Base-by-base conservation (phyloP, 2,888 invertebrate genomes). In the Cantharis rustica region DNA sequence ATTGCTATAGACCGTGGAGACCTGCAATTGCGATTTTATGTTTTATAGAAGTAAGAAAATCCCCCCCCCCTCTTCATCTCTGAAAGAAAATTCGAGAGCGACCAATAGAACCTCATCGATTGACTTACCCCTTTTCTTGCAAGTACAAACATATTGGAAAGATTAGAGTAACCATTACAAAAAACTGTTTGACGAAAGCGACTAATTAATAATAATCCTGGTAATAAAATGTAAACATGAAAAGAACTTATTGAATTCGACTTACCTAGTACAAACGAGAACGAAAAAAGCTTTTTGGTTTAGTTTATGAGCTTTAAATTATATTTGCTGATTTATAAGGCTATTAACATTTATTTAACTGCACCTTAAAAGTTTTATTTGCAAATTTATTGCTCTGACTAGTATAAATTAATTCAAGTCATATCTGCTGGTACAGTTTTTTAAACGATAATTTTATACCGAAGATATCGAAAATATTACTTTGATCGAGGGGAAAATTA, bases 281-380 rank as follows among this genome's bases (percentile, higher is more conserved):
- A 66, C 64, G 64, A 66, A 66, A 66, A 66, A 66, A 66, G 64
- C 64, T 66, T 66, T 66, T 66, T 66, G 64, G 23, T 66, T 66
- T 66, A 17, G 64, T 66, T 66, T 66, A 66, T 23, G 64, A 66
- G 64, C 64, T 66, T 66, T 66, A 66, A 66, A 66, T 66, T 66
- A 66, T 66, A 66, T 66, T 66, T 66, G 17, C 23, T 66, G 64
- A 66, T 66, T 66, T 66, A 66, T 66, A 66, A 17, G 17, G 23
- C 23, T 23, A 66, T 66, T 66, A 66, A 66, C 64, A 23, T 66
- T 66, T 66, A 66, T 66, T 66, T 66, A 66, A 66, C 64, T 66
- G 64, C 64, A 66, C 64, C 64, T 66, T 66, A 66, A 66, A 66
- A 66, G 20, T 66, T 66, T 66, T 66, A 66, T 66, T 66, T 66